Evolutionary conservation across 2,888 invertebrate species (phyloP).

Genomic region (Julus scanicus): DNA sequence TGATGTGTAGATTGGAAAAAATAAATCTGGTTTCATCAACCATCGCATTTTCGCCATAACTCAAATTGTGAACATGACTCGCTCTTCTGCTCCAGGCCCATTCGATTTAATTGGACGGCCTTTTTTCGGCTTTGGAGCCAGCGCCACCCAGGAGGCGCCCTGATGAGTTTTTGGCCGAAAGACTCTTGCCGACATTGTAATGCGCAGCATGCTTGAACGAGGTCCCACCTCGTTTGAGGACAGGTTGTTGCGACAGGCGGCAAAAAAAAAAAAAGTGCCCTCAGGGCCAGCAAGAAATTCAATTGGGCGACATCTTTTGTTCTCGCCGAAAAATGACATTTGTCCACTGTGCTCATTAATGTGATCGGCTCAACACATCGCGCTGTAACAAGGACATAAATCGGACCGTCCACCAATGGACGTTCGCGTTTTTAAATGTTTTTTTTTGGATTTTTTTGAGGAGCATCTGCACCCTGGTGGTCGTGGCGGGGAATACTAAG

Average conservation of each 20-base stretch:
- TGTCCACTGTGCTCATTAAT: constrained; percentile 16
- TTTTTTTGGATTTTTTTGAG: neutral
- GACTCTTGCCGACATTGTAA: neutral
- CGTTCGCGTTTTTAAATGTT: neutral
- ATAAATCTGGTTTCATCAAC: neutral
- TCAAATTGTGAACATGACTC: neutral
- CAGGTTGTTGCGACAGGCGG: constrained; percentile 14
- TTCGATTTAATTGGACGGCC: constrained; percentile 11
- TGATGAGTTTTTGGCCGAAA: neutral
- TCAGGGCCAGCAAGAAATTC: neutral
- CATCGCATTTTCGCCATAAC: neutral
- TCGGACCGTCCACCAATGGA: constrained; percentile 6
- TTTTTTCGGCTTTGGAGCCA: neutral
- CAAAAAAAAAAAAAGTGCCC: neutral
- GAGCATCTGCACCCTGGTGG: constrained; percentile 16
- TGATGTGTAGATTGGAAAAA: too few species aligned
- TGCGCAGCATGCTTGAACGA: constrained; percentile 7
- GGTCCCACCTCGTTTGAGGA: constrained; percentile 30
- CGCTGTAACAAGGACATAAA: constrained; percentile 29
- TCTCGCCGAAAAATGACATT: constrained; percentile 39
- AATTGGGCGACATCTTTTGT: constrained; percentile 36
- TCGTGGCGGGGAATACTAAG: neutral
- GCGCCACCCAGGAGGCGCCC: constrained; percentile 3
- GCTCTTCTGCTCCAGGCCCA: neutral
- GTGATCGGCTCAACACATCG: constrained; percentile 25